These are phyloP conservation scores for Carcharodon carcharias DNA, from an alignment of 2,797 vertebrate genomes.

Conservation along the genomic window DNA sequence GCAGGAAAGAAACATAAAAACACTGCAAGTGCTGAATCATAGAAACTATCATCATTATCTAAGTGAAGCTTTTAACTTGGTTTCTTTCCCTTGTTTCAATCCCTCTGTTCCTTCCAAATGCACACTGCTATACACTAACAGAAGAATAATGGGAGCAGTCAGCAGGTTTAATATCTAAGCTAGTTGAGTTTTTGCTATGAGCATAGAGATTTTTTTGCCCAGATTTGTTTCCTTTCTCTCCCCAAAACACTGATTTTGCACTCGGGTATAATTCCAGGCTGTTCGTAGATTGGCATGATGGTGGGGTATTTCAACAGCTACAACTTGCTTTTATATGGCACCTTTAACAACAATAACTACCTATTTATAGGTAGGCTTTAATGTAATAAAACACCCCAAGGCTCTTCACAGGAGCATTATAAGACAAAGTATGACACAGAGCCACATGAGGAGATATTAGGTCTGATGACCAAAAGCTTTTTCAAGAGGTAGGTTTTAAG, in stretches of 20 bases:
- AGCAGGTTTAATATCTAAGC: not conserved
- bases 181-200: not conserved
- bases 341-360: not conserved
- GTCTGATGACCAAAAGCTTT: not conserved
- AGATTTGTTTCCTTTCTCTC: not conserved
- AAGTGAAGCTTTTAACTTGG: not conserved
- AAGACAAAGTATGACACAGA: too few relatives aligned
- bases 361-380: not conserved
- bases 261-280: not conserved
- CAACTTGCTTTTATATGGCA: not conserved
- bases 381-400: not conserved
- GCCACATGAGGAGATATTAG: not conserved
- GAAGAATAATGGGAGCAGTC: not conserved
- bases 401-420: not conserved
- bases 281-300: not conserved
- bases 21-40: not conserved
- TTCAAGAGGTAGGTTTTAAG: not conserved
- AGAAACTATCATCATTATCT: constrained; percentile 3
- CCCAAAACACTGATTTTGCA: not conserved
- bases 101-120: not conserved
- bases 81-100: not conserved
- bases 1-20: constrained; percentile 11
- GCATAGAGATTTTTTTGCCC: not conserved
- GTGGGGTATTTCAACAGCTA: not conserved
- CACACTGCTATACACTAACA: not conserved